Conservation (phyloP, 2,113 vertebrate genomes). For the Zapus hudsonius region DNA sequence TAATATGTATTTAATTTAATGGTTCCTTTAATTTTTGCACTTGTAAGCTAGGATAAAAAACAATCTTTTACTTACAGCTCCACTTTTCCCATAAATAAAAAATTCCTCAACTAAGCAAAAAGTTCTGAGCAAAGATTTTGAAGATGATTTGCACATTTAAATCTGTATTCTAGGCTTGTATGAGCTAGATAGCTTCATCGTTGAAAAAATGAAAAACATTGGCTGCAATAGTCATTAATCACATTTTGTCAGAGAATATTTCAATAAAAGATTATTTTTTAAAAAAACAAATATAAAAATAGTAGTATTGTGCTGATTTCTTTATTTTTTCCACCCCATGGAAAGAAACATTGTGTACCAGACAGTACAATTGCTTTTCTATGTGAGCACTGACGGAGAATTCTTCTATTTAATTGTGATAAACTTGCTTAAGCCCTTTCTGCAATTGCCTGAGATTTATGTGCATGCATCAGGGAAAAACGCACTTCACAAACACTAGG, state of each 20-base stretch:
- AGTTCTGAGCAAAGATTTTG: neutral
- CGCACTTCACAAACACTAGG: conserved; percentile 53
- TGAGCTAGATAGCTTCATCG: neutral
- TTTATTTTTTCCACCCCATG: neutral
- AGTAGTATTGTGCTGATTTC: neutral
- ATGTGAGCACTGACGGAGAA: neutral
- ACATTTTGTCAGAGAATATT: conserved; percentile 29
- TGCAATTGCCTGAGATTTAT: conserved; percentile 40
- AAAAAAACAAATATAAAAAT: conserved; percentile 20
- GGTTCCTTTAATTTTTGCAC: conserved; percentile 9
- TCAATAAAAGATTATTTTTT: conserved; percentile 3
- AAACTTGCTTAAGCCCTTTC: conserved; percentile 37
- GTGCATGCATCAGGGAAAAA: neutral
- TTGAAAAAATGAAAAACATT: conserved; percentile 16
- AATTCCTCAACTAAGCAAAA: conserved; percentile 5
- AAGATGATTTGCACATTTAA: neutral
- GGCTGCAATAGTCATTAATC: neutral
- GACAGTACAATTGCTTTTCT: neutral
- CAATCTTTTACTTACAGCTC: neutral
- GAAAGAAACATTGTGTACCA: conserved; percentile 8
- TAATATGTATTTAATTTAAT: neutral
- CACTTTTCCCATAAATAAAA: conserved; percentile 24
- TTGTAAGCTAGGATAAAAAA: conserved; percentile 30
- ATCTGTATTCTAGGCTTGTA: neutral
- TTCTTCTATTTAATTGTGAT: conserved; percentile 38